Evolutionary conservation across 2,797 vertebrate species (phyloP), one percentile per base, ranked within the genome.

Genomic region (Neoniphon sammara): DNA sequence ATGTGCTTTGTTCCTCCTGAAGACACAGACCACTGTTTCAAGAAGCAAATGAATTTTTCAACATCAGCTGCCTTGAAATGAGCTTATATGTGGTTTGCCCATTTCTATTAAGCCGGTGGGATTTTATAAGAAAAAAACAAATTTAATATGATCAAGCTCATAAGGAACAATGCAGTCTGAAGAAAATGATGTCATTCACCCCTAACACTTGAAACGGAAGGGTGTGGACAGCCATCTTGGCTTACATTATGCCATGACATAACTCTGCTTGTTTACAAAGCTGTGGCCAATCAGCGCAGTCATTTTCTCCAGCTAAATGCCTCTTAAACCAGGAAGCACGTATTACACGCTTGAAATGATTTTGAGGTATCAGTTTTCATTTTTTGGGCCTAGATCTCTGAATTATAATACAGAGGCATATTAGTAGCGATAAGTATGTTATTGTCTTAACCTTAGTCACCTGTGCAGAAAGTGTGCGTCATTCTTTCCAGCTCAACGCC

Each of bases 181-280:
- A 72, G 63, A 78, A 83, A 85, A 65, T 80, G 2, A 59, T 89
- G 36, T 78, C 14, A 57, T 50, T 69, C 30, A 67, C 42, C 31
- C 31, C 15, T 56, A n/a, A 49, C 31, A 66, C 63, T 74, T 79
- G 69, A 81, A 73, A 78, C 49, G 53, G 81, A 83, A 76, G 79
- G 87, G 78, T 74, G 79, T 75, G 73, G 77, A 63, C 82, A 76
- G 74, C 27, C 8, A 2, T 81, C 68, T 87, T 70, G 61, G 81
- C 62, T 86, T 85, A 73, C 68, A 46, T 34, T 0, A 73, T 31
- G 67, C 60, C 49, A 20, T 91, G 85, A 87, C 31, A 57, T 83
- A 86, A 83, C 73, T 18, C 83, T 70, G 76, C 77, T 62, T 30
- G 31, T 30, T 57, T 80, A 81, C 77, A 78, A 69, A 64, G 61